A percentile compares a stretch with the other conserved stretches of the same genome.
These are phyloP conservation scores for Pogona vitticeps DNA, from an alignment of 2,113 vertebrate species.

Conservation along the genomic window DNA sequence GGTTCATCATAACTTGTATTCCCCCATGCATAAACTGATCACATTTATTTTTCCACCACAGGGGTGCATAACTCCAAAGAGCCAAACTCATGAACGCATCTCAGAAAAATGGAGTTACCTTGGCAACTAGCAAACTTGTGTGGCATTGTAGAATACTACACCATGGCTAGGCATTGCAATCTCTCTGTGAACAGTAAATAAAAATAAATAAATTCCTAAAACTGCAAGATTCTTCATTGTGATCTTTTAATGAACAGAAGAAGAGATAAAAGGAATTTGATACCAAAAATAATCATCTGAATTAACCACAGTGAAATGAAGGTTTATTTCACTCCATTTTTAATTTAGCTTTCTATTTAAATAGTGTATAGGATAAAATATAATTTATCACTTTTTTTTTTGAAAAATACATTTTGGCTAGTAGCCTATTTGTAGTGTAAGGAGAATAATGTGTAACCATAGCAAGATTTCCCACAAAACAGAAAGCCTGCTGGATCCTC, in stretches of 20 bases:
- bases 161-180: constrained; percentile 13
- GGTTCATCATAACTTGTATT: constrained; percentile 63
- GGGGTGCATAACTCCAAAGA: constrained; percentile 52
- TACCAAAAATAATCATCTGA: not conserved
- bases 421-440: too few relatives aligned
- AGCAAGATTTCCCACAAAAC: too few relatives aligned
- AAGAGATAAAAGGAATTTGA: not conserved
- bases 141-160: constrained; percentile 54
- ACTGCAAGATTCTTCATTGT: not conserved
- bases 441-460: too few relatives aligned
- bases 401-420: too few relatives aligned
- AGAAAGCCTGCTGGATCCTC: too few relatives aligned
- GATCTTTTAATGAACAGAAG: not conserved
- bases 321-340: too few relatives aligned
- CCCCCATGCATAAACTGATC: constrained; percentile 60
- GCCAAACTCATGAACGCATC: constrained; percentile 36
- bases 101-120: constrained; percentile 58
- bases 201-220: not conserved
- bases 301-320: not conserved
- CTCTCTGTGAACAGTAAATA: constrained; percentile 24
- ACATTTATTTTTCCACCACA: constrained; percentile 59
- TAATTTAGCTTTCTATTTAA: too few relatives aligned
- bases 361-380: too few relatives aligned
- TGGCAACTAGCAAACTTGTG: constrained; percentile 62
- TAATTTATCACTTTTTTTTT: too few relatives aligned